Percentiles rank a stretch among this genome's conserved stretches.
Conservation (phyloP, 2,797 vertebrate genomes). For the Ataeniobius toweri region DNA sequence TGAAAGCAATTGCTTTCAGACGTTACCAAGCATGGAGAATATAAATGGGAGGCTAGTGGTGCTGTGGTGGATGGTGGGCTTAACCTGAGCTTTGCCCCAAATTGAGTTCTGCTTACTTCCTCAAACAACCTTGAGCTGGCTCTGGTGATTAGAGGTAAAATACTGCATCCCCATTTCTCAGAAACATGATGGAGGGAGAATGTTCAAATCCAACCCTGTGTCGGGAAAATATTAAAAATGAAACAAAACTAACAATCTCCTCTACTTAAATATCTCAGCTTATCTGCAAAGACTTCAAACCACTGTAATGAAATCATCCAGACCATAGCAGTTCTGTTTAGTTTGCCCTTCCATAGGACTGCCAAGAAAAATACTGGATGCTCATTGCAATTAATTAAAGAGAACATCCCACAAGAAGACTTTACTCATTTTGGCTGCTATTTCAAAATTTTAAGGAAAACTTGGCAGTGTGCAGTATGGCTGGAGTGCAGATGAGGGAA, state of each 20-base stretch:
- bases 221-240: slow-evolving; percentile 27
- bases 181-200: slow-evolving; percentile 28
- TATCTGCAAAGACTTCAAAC: slow-evolving; percentile 10
- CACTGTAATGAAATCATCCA: slow-evolving; percentile 35
- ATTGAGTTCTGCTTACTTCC: background rate
- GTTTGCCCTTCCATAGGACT: slow-evolving; percentile 15
- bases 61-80: background rate
- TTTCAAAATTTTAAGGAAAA: slow-evolving; percentile 37
- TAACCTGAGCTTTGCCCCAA: background rate
- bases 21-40: background rate
- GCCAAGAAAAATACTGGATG: slow-evolving; percentile 35
- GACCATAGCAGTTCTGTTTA: slow-evolving; percentile 36
- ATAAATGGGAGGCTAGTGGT: background rate
- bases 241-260: background rate
- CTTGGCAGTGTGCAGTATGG: slow-evolving; percentile 48
- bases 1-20: slow-evolving; percentile 2
- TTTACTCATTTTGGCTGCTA: slow-evolving; percentile 46
- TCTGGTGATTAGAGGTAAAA: slow-evolving; percentile 14
- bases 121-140: background rate
- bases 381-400: slow-evolving; percentile 51
- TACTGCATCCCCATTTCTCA: slow-evolving; percentile 13
- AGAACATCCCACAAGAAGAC: slow-evolving; percentile 42
- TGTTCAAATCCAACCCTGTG: background rate
- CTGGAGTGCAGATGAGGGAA: slow-evolving; percentile 53
- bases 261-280: background rate